Percentiles rank a stretch among this genome's conserved stretches.
phyloP scores from a whole-genome alignment of 2,797 vertebrate species.

The Phyllotis vaccarum region DNA sequence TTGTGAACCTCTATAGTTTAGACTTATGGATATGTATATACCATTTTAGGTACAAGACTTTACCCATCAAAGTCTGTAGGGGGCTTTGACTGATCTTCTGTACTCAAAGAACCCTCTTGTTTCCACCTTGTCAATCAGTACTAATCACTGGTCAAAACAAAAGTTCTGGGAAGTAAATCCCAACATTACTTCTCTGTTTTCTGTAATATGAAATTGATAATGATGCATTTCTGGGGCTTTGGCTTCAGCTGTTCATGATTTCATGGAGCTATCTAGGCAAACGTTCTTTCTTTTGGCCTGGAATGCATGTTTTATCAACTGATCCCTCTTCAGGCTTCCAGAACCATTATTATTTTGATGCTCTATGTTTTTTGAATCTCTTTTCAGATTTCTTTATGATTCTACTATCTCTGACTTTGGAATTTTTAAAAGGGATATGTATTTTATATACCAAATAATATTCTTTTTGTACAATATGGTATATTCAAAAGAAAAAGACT shows the following conservation, averaged over 20 bases:
- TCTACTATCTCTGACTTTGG: neutral
- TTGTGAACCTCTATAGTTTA: neutral
- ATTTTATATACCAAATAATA: constrained; percentile 17
- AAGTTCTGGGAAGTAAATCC: constrained; percentile 4
- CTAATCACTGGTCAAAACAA: constrained; percentile 6
- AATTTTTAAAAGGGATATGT: neutral
- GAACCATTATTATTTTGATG: neutral
- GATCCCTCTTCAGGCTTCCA: neutral
- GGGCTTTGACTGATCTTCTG: neutral
- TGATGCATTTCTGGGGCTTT: neutral
- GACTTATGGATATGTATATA: neutral
- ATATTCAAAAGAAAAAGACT: neutral
- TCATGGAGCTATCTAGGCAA: constrained; percentile 56
- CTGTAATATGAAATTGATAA: constrained; percentile 41
- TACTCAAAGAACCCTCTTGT: neutral
- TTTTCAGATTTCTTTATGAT: constrained; percentile 48
- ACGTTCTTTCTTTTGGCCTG: neutral
- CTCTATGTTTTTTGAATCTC: constrained; percentile 36
- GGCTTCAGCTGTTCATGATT: constrained; percentile 43
- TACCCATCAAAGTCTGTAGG: neutral
- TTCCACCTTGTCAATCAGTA: neutral
- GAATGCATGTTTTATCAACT: constrained; percentile 16
- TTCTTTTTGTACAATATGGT: neutral
- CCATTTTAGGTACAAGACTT: constrained; percentile 1
- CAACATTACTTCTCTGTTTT: constrained; percentile 42